Percentiles rank a stretch among this genome's conserved stretches.
Conservation (phyloP, 1,140 invertebrate genomes). For the Wasmannia auropunctata region DNA sequence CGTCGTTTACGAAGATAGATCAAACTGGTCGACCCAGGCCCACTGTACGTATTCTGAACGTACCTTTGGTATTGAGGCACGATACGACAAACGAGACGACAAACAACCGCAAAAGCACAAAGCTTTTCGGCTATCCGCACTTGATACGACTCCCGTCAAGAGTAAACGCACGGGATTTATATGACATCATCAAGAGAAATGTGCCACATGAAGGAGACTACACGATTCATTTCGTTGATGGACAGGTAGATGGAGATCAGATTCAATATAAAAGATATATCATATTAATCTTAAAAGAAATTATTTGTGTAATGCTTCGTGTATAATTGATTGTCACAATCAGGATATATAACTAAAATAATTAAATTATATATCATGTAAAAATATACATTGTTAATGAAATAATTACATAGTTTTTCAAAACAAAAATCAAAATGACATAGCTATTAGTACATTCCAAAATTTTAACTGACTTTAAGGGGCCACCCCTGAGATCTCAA, state of each 20-base stretch:
- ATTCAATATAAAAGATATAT: neutral
- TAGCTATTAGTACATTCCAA: neutral
- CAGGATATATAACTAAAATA: neutral
- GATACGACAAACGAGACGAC: conserved; percentile 85
- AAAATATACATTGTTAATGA: neutral
- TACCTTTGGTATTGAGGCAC: conserved; percentile 86
- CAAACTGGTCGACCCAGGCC: conserved; percentile 79
- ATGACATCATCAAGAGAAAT: conserved; percentile 84
- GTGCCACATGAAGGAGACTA: conserved; percentile 85
- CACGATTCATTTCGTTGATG: conserved; percentile 85
- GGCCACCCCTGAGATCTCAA: no score
- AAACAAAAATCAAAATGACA: neutral
- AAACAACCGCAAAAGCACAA: conserved; percentile 84
- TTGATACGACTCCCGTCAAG: conserved; percentile 87
- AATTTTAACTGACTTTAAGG: no score
- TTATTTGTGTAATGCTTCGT: neutral
- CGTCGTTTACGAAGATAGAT: conserved; percentile 81
- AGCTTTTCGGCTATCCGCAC: conserved; percentile 87
- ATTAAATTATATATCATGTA: neutral
- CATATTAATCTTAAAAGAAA: neutral
- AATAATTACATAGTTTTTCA: neutral
- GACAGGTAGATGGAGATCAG: conserved; percentile 82
- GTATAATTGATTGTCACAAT: neutral
- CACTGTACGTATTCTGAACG: conserved; percentile 85
- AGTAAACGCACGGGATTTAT: conserved; percentile 85